Conservation (phyloP, 2,113 vertebrate species). For the Proterorhinus semilunaris region DNA sequence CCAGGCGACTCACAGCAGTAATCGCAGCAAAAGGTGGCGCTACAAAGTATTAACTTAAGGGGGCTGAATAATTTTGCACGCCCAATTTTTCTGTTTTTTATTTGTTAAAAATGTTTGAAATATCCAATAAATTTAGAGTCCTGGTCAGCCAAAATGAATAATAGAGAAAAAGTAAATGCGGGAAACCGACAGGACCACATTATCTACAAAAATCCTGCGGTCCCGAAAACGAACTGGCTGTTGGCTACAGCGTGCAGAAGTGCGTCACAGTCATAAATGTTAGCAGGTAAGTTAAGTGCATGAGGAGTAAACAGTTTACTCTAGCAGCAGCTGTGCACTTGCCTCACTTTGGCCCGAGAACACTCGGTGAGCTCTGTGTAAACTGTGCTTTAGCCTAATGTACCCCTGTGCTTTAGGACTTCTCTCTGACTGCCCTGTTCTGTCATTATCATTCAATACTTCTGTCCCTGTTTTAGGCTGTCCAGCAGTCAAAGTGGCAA, state of each 20-base stretch:
- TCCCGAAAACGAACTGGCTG: no score
- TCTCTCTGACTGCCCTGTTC: background rate
- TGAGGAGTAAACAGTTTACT: constrained; percentile 7
- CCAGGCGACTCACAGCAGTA: no score
- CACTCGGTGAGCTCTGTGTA: background rate
- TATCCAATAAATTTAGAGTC: no score
- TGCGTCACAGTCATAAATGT: background rate
- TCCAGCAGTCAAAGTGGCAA: constrained; percentile 77
- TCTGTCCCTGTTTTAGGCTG: constrained; percentile 67
- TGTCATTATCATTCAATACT: background rate
- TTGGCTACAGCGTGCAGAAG: background rate
- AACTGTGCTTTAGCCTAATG: background rate
- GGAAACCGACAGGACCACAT: no score
- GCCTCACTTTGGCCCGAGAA: background rate
- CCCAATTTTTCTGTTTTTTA: no score
- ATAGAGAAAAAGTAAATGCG: no score
- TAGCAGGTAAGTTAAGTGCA: background rate
- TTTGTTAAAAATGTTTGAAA: no score
- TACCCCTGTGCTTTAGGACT: background rate
- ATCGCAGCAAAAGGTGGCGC: no score
- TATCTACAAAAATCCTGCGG: no score
- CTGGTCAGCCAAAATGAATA: no score
- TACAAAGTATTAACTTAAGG: no score
- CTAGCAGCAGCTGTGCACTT: background rate
- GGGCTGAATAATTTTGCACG: no score